Conservation (phyloP, 2,888 invertebrate species). For the Rhodophaea formosa region DNA sequence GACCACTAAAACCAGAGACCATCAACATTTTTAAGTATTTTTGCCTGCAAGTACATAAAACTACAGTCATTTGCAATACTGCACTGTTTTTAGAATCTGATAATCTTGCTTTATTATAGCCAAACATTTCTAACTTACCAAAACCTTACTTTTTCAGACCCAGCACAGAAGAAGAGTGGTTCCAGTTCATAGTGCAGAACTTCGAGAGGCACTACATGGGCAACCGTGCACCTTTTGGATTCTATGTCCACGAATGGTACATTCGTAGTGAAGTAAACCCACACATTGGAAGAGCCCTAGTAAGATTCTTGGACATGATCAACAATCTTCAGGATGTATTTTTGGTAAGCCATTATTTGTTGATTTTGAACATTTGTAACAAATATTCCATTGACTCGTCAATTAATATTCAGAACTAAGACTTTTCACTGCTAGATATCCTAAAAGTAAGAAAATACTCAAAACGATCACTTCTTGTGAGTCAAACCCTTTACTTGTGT, state of each 20-base stretch:
- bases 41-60: too few relatives aligned
- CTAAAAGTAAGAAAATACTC: too few relatives aligned
- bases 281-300: constrained; percentile 71
- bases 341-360: constrained; percentile 61
- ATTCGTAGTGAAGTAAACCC: constrained; percentile 43
- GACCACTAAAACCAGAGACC: too few relatives aligned
- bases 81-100: too few relatives aligned
- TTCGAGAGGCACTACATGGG: constrained; percentile 83
- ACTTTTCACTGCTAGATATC: too few relatives aligned
- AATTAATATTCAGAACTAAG: too few relatives aligned
- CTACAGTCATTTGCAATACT: too few relatives aligned
- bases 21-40: too few relatives aligned
- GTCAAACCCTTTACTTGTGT: too few relatives aligned
- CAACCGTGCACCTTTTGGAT: constrained; percentile 85
- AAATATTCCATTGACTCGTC: too few relatives aligned
- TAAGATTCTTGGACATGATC: constrained; percentile 80
- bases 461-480: too few relatives aligned
- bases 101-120: neutral
- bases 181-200: constrained; percentile 81
- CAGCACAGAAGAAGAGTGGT: constrained; percentile 68
- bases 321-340: constrained; percentile 79
- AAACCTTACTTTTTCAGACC: constrained; percentile 38
- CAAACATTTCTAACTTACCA: neutral
- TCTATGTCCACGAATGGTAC: constrained; percentile 86
- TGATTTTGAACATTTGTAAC: too few relatives aligned